Evolutionary conservation across 1,140 invertebrate species (phyloP).

Genomic region (Hormaphis cornu): DNA sequence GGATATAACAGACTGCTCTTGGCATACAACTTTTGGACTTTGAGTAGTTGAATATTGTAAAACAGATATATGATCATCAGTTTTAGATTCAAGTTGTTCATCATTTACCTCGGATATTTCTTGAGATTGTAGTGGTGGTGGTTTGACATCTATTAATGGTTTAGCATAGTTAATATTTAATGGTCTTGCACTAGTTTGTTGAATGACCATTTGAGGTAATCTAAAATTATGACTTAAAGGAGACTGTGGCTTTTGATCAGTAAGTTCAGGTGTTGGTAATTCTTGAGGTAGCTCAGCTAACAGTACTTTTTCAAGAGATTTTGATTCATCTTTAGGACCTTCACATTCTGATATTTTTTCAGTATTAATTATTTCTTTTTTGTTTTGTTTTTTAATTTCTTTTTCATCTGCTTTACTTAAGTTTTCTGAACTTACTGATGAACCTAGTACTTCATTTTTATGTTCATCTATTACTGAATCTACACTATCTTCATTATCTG

Average conservation of each 20-base stretch:
- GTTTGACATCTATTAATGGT: constrained; percentile 16
- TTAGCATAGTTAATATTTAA: constrained; percentile 20
- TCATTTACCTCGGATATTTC: not conserved
- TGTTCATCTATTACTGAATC: constrained; percentile 43
- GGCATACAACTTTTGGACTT: not conserved
- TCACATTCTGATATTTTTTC: constrained; percentile 6
- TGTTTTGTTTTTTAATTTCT: constrained; percentile 8
- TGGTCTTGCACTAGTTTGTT: constrained; percentile 11
- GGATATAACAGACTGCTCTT: constrained; percentile 18
- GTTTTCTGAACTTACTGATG: constrained; percentile 47
- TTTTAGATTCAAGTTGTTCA: not conserved
- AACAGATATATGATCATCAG: constrained; percentile 23
- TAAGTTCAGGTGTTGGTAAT: not conserved
- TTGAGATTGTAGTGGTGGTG: not conserved
- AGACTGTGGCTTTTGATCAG: not conserved
- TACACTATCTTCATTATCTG: constrained; percentile 67
- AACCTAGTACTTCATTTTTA: constrained; percentile 40
- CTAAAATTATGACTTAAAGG: constrained; percentile 26
- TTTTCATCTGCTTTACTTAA: constrained; percentile 33
- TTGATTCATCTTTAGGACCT: not conserved
- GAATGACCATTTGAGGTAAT: constrained; percentile 27
- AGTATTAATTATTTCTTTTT: not conserved
- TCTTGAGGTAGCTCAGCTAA: not conserved
- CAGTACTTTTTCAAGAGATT: not conserved
- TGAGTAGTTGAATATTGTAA: constrained; percentile 15